Percentiles rank a stretch among this genome's conserved stretches.
Evolutionary conservation across 2,797 vertebrate genomes (phyloP).

Genomic region (Gastrophryne carolinensis): DNA sequence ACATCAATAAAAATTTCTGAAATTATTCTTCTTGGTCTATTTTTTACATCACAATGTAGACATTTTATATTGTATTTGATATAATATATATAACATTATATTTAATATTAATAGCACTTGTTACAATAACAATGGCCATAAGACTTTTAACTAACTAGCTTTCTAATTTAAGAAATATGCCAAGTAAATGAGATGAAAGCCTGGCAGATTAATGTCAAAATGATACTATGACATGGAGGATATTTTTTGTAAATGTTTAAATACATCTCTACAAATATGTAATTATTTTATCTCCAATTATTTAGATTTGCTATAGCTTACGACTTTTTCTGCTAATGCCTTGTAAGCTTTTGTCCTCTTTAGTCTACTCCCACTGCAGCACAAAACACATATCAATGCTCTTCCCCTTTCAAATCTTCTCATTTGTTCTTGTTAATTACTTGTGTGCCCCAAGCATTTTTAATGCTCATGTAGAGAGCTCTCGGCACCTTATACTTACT

Average conservation of each 20-base stretch:
- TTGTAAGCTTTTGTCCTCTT: slow-evolving; percentile 52
- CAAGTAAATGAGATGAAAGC: too few relatives aligned
- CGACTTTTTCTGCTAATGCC: slow-evolving; percentile 40
- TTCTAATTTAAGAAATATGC: too few relatives aligned
- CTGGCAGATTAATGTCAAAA: slow-evolving; percentile 4
- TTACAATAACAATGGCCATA: too few relatives aligned
- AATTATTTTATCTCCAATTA: slow-evolving; percentile 40
- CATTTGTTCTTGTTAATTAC: slow-evolving; percentile 55
- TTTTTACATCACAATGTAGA: too few relatives aligned
- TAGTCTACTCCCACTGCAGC: slow-evolving; percentile 49
- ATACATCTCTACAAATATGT: slow-evolving; percentile 50
- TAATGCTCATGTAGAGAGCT: slow-evolving; percentile 54
- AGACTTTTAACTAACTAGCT: too few relatives aligned
- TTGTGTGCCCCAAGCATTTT: slow-evolving; percentile 50
- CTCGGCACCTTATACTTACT: slow-evolving; percentile 50
- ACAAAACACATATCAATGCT: slow-evolving; percentile 50
- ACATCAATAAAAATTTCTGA: too few relatives aligned
- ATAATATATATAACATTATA: too few relatives aligned
- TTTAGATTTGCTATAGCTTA: slow-evolving; percentile 29
- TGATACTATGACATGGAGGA: slow-evolving; percentile 4
- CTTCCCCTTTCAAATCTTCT: slow-evolving; percentile 50
- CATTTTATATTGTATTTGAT: too few relatives aligned
- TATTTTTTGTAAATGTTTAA: slow-evolving; percentile 51
- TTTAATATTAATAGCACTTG: too few relatives aligned
- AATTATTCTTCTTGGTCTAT: too few relatives aligned